phyloP scores from a whole-genome alignment of 2,888 invertebrate species.

The Aporophyla lueneburgensis region DNA sequence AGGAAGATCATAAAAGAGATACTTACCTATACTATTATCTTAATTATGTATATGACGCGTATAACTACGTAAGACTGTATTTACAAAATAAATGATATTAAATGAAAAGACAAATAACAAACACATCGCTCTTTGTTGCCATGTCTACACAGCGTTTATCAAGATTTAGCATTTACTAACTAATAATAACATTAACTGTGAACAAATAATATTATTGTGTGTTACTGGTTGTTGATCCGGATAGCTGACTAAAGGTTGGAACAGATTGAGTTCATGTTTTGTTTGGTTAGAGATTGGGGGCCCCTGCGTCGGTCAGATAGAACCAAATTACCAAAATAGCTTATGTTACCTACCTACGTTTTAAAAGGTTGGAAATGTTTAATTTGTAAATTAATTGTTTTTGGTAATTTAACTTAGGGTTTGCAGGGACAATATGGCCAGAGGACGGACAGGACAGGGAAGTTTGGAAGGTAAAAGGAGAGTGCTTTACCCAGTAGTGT shows the following conservation, averaged over 20 bases:
- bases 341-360: not conserved
- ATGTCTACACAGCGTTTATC: constrained; percentile 36
- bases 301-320: not conserved
- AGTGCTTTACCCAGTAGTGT: too few species aligned
- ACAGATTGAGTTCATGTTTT: constrained; percentile 19
- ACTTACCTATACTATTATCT: not conserved
- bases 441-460: too few species aligned
- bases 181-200: constrained; percentile 11
- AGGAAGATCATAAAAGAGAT: not conserved
- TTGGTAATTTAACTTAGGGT: too few species aligned
- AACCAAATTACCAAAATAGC: not conserved
- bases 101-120: constrained; percentile 13
- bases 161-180: not conserved
- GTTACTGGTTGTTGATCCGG: constrained; percentile 53
- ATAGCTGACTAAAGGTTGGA: constrained; percentile 27
- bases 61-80: not conserved
- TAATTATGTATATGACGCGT: not conserved
- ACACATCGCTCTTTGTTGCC: constrained; percentile 21
- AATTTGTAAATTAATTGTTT: too few species aligned
- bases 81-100: constrained; percentile 8
- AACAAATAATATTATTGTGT: constrained; percentile 18
- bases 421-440: too few species aligned
- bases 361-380: not conserved
- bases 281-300: constrained; percentile 13
- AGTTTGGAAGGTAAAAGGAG: too few species aligned